Base-by-base conservation (phyloP, 2,113 vertebrate species). In the Heterotilapia buettikoferi region DNA sequence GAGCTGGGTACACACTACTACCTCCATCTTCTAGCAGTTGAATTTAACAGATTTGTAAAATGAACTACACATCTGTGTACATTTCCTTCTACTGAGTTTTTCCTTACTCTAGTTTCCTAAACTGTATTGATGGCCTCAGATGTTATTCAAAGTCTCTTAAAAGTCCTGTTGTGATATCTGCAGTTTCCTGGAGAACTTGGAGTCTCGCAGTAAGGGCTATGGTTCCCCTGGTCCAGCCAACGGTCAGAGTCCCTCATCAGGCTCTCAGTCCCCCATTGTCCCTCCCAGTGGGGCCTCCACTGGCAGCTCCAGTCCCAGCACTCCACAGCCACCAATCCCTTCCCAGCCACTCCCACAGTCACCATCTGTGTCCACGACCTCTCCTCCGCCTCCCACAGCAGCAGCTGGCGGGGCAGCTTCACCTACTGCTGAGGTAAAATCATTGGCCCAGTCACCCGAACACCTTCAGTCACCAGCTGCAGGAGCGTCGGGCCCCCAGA, bases 141-240 rank as follows among this genome's bases (percentile, higher is more conserved):
- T 73, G 4, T 73, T 18, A 26, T 45, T 73, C 68, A 73, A 6
- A 26, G 13, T 38, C 83, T 38, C 21, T 71, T 59, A 24, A 87
- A 57, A 38, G 10, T 63, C 6, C 12, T 21, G 4, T 50, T 84
- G 57, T 85, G 6, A 5, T 81, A 73, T 53, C 31, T 73, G 13
- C 96, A 99, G 99, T 87, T 99, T 99, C 92, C 95, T 99, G 12
- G 98, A 99, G 88, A 97, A 98, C 97, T 93, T 98, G 96, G 98
- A 99, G 87, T 94, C 97, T 2, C 97, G 97, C 79, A 97, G 95
- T 87, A 97, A 97, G 18, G 97, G 97, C 43, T 97, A 96, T 2
- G 82, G 93, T 0, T 97, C 97, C 1, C 97, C 98, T 0, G 94
- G 95, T 6, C 93, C 97, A 1, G 88, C 98, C 6, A 98, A 99